These are phyloP conservation scores for Trematomus bernacchii DNA, from an alignment of 2,797 vertebrate species.

Conservation along the genomic window DNA sequence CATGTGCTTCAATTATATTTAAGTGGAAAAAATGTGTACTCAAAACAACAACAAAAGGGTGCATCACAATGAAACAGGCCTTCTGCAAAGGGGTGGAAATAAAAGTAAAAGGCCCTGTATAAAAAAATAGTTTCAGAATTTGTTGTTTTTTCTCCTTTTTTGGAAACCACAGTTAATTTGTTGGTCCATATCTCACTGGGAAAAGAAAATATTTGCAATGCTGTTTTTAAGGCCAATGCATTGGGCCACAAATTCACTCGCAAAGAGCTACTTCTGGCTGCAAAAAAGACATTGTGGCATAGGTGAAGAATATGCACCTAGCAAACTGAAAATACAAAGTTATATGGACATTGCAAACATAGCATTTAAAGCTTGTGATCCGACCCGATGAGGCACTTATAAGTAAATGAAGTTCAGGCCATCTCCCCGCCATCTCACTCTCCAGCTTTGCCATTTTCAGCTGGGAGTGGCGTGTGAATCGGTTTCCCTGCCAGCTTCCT, in stretches of 20 bases:
- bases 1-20: slow-evolving; percentile 18
- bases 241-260: slow-evolving; percentile 35
- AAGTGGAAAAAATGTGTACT: slow-evolving; percentile 24
- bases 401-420: slow-evolving; percentile 34
- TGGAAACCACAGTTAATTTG: slow-evolving; percentile 35
- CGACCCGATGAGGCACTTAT: slow-evolving; percentile 6
- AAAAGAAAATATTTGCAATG: slow-evolving; percentile 19
- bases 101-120: not conserved
- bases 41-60: not conserved
- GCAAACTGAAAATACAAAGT: slow-evolving; percentile 1
- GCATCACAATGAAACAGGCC: slow-evolving; percentile 10
- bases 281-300: not conserved
- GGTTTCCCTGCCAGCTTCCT: slow-evolving; percentile 60
- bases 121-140: not conserved
- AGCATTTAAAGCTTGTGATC: slow-evolving; percentile 12
- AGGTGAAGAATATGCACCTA: slow-evolving; percentile 6
- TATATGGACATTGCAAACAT: slow-evolving; percentile 4
- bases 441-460: slow-evolving; percentile 17
- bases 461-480: slow-evolving; percentile 67
- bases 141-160: slow-evolving; percentile 3
- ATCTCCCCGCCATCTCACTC: slow-evolving; percentile 38
- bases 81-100: slow-evolving; percentile 3
- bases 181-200: slow-evolving; percentile 31
- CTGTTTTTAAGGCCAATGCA: slow-evolving; percentile 12
- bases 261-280: slow-evolving; percentile 40